Percentiles rank a stretch among this genome's conserved stretches.
Evolutionary conservation across 2,113 vertebrate genomes (phyloP).

Genomic region (Halichoerus grypus): DNA sequence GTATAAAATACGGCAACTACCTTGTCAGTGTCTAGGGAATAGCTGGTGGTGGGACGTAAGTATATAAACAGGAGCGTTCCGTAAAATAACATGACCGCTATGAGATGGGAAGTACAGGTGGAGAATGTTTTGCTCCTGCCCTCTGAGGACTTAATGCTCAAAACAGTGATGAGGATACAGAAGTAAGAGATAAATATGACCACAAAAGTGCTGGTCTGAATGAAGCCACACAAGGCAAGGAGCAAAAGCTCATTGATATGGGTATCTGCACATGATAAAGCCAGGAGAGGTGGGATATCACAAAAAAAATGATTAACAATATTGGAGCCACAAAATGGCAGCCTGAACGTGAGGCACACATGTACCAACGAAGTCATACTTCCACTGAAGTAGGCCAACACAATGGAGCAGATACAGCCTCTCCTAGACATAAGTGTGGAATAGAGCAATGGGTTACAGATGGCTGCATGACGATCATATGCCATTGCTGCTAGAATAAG

Average conservation of each 20-base stretch:
- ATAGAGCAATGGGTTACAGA: constrained; percentile 75
- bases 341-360: constrained; percentile 42
- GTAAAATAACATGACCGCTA: constrained; percentile 75
- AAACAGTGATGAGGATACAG: constrained; percentile 65
- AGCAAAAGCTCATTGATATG: constrained; percentile 70
- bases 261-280: constrained; percentile 63
- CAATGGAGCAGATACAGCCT: constrained; percentile 47
- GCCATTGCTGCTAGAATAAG: constrained; percentile 79
- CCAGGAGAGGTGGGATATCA: constrained; percentile 74
- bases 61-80: constrained; percentile 81
- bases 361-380: constrained; percentile 70
- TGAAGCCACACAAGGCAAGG: constrained; percentile 73
- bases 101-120: constrained; percentile 81
- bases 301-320: constrained; percentile 81
- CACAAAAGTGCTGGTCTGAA: constrained; percentile 78
- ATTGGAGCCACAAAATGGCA: constrained; percentile 71
- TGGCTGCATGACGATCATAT: constrained; percentile 63
- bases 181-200: constrained; percentile 64
- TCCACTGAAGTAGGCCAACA: constrained; percentile 34
- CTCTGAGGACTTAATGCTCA: background rate
- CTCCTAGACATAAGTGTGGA: background rate
- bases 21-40: constrained; percentile 61
- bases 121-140: constrained; percentile 73
- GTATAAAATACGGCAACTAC: constrained; percentile 78
- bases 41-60: constrained; percentile 71